Base-by-base conservation (phyloP, 1,140 invertebrate genomes). In the Vanessa tameamea region DNA sequence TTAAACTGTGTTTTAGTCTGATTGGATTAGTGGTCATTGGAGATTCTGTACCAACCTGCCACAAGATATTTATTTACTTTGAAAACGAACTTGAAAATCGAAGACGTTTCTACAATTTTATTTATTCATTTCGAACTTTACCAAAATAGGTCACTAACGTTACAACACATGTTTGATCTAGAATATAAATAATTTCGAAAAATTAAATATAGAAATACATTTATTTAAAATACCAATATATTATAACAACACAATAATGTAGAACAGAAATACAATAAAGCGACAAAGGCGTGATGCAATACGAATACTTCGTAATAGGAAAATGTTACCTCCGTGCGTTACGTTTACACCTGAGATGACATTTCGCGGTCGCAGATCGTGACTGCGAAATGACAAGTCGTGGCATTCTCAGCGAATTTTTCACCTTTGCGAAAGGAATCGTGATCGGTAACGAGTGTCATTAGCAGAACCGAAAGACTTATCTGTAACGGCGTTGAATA, bases 351-450 rank as follows among this genome's bases (percentile, higher is more conserved):
- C 79, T 77, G 76, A 82, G 80, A 78, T 81, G 80, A 77, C 82
- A 84, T 84, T 84, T 82, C 48, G 77, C 79, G 78, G 78, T 73
- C 73, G 67, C 31, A 43, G 73, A 67, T 88, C 89, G 90, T 92
- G 90, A 90, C 88, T 89, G 63, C 82, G 73, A 88, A 91, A 91
- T 89, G 88, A 92, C 87, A 91, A 88, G 87, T 87, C 90, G 88
- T 90, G 90, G 88, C 87, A 92, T 92, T 92, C 89, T 86, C 89
- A 88, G 81, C 69, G 83, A 82, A 90, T 90, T 90, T 92, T 92
- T 89, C 87, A 85, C 87, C 82, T 90, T 90, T 88, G 76, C 85
- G 86, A 87, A 87, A 85, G 79, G 77, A 83, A 69, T 91, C 90
- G 90, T 92, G 89, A 91, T 89, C 87, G 82, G 85, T 82, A 87